phyloP scores from a whole-genome alignment of 1,140 invertebrate species.

The Apis dorsata region DNA sequence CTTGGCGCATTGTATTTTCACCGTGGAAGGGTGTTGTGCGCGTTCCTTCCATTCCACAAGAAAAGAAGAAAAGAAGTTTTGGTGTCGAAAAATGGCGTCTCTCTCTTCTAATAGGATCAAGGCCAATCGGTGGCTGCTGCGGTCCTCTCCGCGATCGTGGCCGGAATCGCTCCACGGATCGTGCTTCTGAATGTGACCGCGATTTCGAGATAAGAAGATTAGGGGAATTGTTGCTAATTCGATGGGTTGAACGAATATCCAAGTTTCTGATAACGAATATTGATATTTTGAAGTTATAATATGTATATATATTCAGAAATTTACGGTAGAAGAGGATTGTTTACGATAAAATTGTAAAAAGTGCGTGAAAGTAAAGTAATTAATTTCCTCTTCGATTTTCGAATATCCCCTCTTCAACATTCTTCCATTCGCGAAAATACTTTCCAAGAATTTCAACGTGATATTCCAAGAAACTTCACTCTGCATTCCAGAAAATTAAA shows the following conservation, averaged over 20 bases:
- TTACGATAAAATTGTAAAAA: too few species aligned
- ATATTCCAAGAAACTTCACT: too few species aligned
- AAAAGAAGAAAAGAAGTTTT: constrained; percentile 10
- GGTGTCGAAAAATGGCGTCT: constrained; percentile 6
- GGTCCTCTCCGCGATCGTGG: constrained; percentile 68
- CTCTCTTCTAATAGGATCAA: constrained; percentile 75
- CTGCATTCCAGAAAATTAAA: too few species aligned
- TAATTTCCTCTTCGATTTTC: too few species aligned
- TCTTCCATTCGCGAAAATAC: constrained; percentile 20
- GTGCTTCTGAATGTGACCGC: constrained; percentile 72
- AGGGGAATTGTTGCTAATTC: constrained; percentile 40
- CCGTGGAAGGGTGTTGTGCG: too few species aligned
- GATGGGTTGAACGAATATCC: background rate
- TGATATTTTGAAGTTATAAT: too few species aligned
- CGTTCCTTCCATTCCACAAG: background rate
- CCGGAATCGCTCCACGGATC: constrained; percentile 73
- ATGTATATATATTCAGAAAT: too few species aligned
- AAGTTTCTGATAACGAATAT: background rate
- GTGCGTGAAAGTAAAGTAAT: too few species aligned
- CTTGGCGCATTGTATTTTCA: constrained; percentile 32
- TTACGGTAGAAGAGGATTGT: too few species aligned
- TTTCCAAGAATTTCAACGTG: too few species aligned
- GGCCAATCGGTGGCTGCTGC: constrained; percentile 70
- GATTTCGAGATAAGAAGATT: constrained; percentile 72
- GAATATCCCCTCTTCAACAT: too few species aligned